These are phyloP conservation scores for Atta colombica DNA, from an alignment of 1,140 invertebrate species.

Conservation along the genomic window DNA sequence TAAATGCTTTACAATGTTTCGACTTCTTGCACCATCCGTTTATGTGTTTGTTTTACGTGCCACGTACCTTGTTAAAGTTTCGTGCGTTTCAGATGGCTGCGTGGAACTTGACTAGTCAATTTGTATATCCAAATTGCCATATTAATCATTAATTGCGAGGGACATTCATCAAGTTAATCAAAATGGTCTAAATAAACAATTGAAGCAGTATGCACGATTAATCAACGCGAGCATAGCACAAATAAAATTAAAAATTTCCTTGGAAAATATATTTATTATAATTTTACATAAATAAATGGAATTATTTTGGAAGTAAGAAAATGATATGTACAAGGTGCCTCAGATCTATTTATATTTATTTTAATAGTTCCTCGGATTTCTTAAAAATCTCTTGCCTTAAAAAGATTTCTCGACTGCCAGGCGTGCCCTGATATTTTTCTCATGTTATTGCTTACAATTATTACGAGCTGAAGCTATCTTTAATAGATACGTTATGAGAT, in stretches of 20 bases:
- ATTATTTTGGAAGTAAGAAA: too few species aligned
- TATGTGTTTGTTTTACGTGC: slow-evolving; percentile 3
- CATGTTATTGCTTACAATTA: background rate
- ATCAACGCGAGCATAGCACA: too few species aligned
- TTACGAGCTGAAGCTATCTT: background rate
- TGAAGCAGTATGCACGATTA: background rate
- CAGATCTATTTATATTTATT: background rate
- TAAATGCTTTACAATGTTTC: slow-evolving; percentile 15
- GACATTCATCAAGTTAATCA: background rate
- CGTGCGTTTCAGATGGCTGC: background rate
- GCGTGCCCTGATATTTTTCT: too few species aligned
- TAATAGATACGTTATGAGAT: background rate
- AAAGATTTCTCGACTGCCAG: too few species aligned
- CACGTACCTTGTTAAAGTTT: slow-evolving; percentile 24
- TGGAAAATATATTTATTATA: background rate
- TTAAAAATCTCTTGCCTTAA: too few species aligned
- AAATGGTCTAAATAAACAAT: background rate
- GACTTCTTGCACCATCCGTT: slow-evolving; percentile 13
- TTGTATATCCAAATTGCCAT: background rate
- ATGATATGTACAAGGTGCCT: too few species aligned
- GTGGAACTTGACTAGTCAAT: slow-evolving; percentile 18
- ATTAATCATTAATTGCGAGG: slow-evolving; percentile 14
- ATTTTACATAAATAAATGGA: background rate
- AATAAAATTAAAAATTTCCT: background rate
- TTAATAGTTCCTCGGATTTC: background rate